A percentile compares a stretch with the other conserved stretches of the same genome.
Evolutionary conservation across 2,888 invertebrate genomes (phyloP).

Genomic region (Chymomyza caudatula): DNA sequence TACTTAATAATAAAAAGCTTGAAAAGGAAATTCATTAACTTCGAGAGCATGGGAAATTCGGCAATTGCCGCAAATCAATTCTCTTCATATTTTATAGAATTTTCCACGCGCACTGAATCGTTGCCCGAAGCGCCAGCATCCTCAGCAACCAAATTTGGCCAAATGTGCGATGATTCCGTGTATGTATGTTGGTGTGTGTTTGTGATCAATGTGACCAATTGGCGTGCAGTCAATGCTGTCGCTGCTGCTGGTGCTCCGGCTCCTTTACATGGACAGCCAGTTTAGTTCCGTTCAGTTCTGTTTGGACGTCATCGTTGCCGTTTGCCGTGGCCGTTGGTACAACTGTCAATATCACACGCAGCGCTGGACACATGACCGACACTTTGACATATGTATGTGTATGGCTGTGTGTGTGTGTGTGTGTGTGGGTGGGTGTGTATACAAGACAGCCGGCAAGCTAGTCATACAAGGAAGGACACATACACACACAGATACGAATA

Average conservation of each 20-base stretch:
- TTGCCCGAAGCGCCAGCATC: not conserved
- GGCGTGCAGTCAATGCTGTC: conserved; percentile 4
- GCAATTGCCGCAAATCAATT: not conserved
- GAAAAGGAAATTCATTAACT: not conserved
- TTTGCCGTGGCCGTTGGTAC: conserved; percentile 17
- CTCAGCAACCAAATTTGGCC: not conserved
- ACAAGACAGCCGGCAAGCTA: not conserved
- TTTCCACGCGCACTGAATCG: not conserved
- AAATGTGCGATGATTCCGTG: not conserved
- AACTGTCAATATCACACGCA: conserved; percentile 72
- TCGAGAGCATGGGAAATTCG: not conserved
- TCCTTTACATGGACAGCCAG: not conserved
- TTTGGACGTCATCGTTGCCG: not conserved
- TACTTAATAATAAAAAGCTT: not conserved
- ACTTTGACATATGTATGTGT: conserved; percentile 57
- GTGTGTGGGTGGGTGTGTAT: not conserved
- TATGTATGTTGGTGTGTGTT: not conserved
- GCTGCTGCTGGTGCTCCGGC: conserved; percentile 25
- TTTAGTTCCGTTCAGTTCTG: not conserved
- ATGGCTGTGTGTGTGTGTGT: not conserved
- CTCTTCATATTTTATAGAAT: not conserved
- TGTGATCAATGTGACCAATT: conserved; percentile 4
- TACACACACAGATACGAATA: conserved; percentile 7
- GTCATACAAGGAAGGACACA: conserved; percentile 3
- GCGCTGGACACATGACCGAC: conserved; percentile 65